These are phyloP conservation scores for Esox masquinongy DNA, from an alignment of 2,797 vertebrate species.

Conservation along the genomic window DNA sequence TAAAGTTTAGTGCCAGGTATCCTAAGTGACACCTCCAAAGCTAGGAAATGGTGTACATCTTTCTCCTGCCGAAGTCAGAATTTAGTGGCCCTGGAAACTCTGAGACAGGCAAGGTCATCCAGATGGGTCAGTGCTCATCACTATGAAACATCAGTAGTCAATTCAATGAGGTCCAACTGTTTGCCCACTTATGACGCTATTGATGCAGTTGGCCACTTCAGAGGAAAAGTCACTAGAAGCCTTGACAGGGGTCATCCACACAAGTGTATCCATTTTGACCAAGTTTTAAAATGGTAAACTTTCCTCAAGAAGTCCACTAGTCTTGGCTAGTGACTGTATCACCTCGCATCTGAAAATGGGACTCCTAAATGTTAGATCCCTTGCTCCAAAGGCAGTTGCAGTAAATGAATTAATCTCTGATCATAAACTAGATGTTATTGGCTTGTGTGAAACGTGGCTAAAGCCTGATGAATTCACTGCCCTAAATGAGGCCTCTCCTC, in stretches of 20 bases:
- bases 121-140: neutral
- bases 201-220: conserved; percentile 1
- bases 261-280: neutral
- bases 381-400: too few species aligned
- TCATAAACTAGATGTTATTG: too few species aligned
- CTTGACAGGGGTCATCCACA: neutral
- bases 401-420: too few species aligned
- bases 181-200: neutral
- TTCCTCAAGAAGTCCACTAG: neutral
- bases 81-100: neutral
- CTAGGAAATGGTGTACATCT: conserved; percentile 26
- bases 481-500: too few species aligned
- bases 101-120: neutral
- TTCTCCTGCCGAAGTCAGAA: conserved; percentile 14
- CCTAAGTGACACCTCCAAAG: conserved; percentile 15
- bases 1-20: conserved; percentile 29
- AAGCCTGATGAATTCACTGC: too few species aligned
- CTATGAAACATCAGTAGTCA: neutral
- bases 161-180: neutral
- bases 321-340: neutral
- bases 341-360: too few species aligned
- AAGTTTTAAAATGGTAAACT: neutral
- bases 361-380: too few species aligned
- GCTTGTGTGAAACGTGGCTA: too few species aligned
- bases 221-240: neutral